phyloP scores from a whole-genome alignment of 2,113 vertebrate genomes.

The Psilopogon haemacephalus region DNA sequence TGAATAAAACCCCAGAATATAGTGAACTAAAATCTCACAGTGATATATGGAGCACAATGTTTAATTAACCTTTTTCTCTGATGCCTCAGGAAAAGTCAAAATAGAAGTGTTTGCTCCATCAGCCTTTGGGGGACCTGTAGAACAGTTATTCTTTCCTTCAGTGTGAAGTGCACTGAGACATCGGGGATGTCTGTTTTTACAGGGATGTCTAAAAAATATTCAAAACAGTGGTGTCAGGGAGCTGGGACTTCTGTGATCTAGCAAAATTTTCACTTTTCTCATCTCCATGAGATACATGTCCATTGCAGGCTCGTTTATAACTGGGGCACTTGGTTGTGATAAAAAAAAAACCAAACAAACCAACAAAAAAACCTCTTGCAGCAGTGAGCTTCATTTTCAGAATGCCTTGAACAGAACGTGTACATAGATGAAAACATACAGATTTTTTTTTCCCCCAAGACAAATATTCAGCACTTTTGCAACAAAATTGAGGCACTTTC shows the following conservation, averaged over 20 bases:
- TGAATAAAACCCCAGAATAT: conserved; percentile 64
- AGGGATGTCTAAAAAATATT: neutral
- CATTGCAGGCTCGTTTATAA: neutral
- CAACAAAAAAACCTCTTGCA: neutral
- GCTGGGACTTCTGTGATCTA: neutral
- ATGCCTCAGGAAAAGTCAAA: conserved; percentile 36
- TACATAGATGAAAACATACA: neutral
- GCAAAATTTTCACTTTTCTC: neutral
- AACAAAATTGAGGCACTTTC: neutral
- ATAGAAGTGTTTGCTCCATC: neutral
- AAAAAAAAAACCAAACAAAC: no score
- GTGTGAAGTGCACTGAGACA: conserved; percentile 25
- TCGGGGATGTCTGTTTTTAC: neutral
- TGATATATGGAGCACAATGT: neutral
- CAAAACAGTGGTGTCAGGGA: neutral
- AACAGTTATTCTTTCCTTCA: conserved; percentile 23
- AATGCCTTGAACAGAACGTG: neutral
- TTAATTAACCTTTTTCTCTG: conserved; percentile 62
- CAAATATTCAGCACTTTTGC: neutral
- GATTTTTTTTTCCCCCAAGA: neutral
- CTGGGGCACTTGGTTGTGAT: neutral
- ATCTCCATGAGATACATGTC: neutral
- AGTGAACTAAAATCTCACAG: conserved; percentile 14
- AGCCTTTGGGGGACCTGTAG: neutral
- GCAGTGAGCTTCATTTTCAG: neutral